Evolutionary conservation across 1,140 invertebrate genomes (phyloP).

Genomic region (Asbolus verrucosus): DNA sequence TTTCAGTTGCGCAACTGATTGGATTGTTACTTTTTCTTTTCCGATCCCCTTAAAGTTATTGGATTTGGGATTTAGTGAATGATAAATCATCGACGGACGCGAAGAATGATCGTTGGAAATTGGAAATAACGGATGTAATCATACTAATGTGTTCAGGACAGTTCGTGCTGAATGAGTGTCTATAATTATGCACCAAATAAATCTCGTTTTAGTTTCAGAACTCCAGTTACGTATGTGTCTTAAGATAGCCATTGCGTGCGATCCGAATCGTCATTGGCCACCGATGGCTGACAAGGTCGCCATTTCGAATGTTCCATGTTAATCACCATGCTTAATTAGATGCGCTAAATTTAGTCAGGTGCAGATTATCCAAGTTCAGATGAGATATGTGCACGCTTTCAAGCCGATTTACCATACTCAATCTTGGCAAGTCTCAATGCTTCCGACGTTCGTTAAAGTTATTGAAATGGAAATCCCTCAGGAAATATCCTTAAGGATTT

Average conservation of each 20-base stretch:
- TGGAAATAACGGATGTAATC: conserved; percentile 13
- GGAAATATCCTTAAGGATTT: background rate
- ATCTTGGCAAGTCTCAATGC: background rate
- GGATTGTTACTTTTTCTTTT: background rate
- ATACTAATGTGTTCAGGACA: background rate
- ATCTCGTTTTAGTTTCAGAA: background rate
- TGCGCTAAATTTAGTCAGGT: conserved; percentile 21
- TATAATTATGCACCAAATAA: background rate
- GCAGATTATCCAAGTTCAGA: conserved; percentile 29
- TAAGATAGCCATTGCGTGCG: background rate
- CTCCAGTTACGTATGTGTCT: background rate
- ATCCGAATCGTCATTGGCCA: background rate
- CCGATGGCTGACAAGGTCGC: background rate
- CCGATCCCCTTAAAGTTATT: conserved; percentile 12
- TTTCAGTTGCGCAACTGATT: background rate
- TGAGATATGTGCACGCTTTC: background rate
- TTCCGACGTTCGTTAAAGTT: background rate
- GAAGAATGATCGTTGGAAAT: conserved; percentile 8
- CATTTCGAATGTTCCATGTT: conserved; percentile 30
- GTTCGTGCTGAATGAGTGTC: background rate
- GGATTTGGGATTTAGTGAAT: background rate
- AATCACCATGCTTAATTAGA: conserved; percentile 33
- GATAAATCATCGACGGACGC: conserved; percentile 6
- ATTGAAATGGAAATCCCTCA: background rate
- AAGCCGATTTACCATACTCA: background rate